Conservation (phyloP, 92 coral and sea anemone species). For the Paramuricea clavata region DNA sequence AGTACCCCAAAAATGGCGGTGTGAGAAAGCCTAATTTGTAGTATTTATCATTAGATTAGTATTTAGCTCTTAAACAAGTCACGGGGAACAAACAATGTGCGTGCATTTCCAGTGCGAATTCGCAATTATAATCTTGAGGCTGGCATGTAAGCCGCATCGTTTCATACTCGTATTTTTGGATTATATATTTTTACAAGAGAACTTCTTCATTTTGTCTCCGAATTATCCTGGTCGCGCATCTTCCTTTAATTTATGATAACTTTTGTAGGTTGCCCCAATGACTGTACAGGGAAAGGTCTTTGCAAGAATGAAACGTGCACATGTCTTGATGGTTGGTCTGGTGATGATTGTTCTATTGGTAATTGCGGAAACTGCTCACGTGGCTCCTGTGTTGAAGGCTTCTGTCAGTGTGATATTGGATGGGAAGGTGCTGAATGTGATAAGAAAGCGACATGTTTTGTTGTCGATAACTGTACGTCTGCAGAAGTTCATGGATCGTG, state of each 20-base stretch:
- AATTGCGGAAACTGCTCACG: constrained; percentile 67
- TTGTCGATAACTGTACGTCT: constrained; percentile 75
- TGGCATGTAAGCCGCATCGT: no score
- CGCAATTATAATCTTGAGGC: no score
- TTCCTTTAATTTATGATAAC: not conserved
- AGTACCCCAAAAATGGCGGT: no score
- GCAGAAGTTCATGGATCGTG: constrained; percentile 64
- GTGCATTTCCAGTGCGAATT: no score
- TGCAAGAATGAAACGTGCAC: constrained; percentile 69
- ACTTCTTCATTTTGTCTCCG: no score
- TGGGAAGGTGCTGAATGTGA: constrained; percentile 76
- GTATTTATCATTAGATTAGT: no score
- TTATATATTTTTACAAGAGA: no score
- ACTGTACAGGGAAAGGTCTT: constrained; percentile 78
- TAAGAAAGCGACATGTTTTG: constrained; percentile 57
- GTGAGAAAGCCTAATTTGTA: no score
- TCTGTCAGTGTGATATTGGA: constrained; percentile 73
- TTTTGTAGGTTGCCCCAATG: constrained; percentile 64
- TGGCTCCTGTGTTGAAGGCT: constrained; percentile 70
- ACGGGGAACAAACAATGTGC: no score
- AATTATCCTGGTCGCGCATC: no score
- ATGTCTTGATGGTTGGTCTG: constrained; percentile 78
- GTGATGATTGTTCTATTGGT: constrained; percentile 71
- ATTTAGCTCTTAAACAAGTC: no score
- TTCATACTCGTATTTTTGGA: no score